Evolutionary conservation across 2,888 invertebrate genomes (phyloP), one percentile per base, ranked within the genome.

Genomic region (Eupithecia subfuscata): DNA sequence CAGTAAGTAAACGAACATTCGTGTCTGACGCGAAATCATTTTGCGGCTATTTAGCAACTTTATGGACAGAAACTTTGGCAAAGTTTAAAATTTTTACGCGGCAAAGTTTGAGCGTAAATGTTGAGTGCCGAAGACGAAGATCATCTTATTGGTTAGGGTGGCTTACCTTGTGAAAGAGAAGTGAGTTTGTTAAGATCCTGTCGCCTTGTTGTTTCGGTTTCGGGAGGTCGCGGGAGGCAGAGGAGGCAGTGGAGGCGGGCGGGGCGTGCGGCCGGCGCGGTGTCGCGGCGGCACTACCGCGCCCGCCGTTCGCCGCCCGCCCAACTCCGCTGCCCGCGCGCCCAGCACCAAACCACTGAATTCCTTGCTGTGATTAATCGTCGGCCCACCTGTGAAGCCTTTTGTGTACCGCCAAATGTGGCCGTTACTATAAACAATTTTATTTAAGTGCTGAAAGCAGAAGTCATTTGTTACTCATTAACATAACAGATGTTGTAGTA

Each of bases 321-420:
- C 85, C 84, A 75, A 79, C 84, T 84, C 79, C 75, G 74, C 60
- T 60, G 22, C 22, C 52, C 82, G 84, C 85, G 81, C 85, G 83
- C 82, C 83, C 68, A 68, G 68, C 64, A 25, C 82, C 81, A 80
- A 12, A 68, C 68, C 68, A 68, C 40, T 67, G 65, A 68, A 68
- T 91, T 91, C 90, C 89, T 89, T 85, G 90, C 91, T 82, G 91
- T 92, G 93, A 94, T 93, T 94, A 92, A 94, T 94, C 87, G 90
- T 85, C 89, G 84, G 91, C 89, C 94, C 93, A 94, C 94, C 94
- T 94, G 94, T 92, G 91, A 92, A 94, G 91, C 93, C 93, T 93
- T 91, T 89, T 92, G 89, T 91, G 85, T 86, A 89, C 85, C 84
- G 82, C 84, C 88, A 87, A 65, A 88, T 90, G 89, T 86, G 84